phyloP scores from a whole-genome alignment of 2,113 vertebrate genomes.

The Sarotherodon lohbergeri region DNA sequence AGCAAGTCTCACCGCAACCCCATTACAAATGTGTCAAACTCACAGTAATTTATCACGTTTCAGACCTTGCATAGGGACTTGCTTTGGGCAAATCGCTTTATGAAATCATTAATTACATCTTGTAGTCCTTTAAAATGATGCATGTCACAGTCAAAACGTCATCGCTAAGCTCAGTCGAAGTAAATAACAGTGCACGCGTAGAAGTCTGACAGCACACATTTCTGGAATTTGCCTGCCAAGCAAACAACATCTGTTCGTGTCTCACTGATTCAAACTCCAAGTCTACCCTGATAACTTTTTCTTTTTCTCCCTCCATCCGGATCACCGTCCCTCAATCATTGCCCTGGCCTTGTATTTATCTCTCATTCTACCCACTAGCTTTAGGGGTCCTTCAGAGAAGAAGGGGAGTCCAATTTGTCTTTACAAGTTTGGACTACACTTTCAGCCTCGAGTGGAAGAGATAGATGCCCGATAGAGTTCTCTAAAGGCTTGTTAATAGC shows the following conservation, averaged over 20 bases:
- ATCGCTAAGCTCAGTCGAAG: not conserved
- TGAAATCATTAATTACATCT: not conserved
- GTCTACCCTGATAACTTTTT: not conserved
- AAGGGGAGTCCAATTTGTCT: constrained; percentile 31
- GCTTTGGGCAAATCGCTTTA: not conserved
- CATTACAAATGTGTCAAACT: not conserved
- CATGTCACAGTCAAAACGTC: not conserved
- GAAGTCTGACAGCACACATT: not conserved
- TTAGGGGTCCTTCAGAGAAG: not conserved
- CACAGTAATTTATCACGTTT: not conserved
- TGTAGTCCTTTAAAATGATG: not conserved
- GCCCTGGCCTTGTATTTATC: not conserved
- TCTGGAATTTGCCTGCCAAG: not conserved
- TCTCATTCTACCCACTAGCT: not conserved
- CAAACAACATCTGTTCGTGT: constrained; percentile 21
- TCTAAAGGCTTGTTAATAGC: constrained; percentile 25
- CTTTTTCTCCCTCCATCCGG: not conserved
- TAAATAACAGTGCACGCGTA: not conserved
- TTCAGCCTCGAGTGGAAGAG: constrained; percentile 3
- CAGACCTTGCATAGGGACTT: not conserved
- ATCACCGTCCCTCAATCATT: not conserved
- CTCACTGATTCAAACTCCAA: not conserved
- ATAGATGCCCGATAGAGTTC: constrained; percentile 1
- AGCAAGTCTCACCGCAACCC: not conserved
- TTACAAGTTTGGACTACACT: constrained; percentile 19